phyloP scores from a whole-genome alignment of 2,797 vertebrate species.

The Corythornis leucogaster region DNA sequence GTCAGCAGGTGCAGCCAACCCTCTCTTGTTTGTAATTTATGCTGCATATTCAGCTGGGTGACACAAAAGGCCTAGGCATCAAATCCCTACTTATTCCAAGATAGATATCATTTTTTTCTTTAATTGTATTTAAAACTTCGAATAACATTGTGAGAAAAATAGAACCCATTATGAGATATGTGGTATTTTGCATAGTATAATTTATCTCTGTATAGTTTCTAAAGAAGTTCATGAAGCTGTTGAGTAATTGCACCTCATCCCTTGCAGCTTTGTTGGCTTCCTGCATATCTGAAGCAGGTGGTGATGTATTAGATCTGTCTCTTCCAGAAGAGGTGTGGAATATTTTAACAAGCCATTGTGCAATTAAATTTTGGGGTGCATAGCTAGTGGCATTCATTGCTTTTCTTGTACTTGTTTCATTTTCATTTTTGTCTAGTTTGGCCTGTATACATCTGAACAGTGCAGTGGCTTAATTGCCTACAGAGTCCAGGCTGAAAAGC shows the following conservation, averaged over 20 bases:
- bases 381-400: neutral
- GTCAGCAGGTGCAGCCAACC: neutral
- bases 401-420: neutral
- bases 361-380: neutral
- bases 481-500: neutral
- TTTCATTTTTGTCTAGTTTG: neutral
- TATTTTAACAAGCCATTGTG: neutral
- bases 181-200: neutral
- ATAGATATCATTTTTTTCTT: neutral
- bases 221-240: slow-evolving; percentile 16
- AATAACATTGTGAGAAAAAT: neutral
- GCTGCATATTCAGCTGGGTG: neutral
- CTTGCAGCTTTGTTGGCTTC: neutral
- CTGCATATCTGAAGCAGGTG: neutral
- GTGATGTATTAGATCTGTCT: neutral
- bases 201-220: neutral
- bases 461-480: neutral
- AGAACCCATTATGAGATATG: neutral
- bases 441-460: neutral
- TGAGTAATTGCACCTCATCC: neutral
- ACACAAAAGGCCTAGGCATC: neutral
- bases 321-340: neutral
- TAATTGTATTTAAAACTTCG: neutral
- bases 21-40: neutral
- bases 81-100: neutral